phyloP scores from a whole-genome alignment of 1,140 invertebrate species.

The Phymorhynchus buccinoides region DNA sequence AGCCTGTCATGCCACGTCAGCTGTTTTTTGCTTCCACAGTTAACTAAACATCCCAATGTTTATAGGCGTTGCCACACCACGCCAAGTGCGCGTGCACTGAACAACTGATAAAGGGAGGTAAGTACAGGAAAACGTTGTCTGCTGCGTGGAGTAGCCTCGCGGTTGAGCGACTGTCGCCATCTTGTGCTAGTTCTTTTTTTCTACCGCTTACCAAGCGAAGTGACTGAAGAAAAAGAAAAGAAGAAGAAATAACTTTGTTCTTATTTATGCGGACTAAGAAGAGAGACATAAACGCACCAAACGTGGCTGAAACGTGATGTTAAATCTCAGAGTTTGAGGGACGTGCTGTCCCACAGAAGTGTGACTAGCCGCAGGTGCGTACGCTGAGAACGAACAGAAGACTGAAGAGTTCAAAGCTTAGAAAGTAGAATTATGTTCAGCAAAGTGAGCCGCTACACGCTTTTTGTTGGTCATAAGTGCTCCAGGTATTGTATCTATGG shows the following conservation, averaged over 20 bases:
- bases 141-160: slow-evolving; percentile 39
- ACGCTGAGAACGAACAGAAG: neutral
- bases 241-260: too few species aligned
- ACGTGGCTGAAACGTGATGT: slow-evolving; percentile 23
- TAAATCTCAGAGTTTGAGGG: slow-evolving; percentile 8
- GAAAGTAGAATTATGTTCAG: too few species aligned
- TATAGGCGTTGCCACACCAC: neutral
- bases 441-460: too few species aligned
- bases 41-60: neutral
- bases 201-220: slow-evolving; percentile 25
- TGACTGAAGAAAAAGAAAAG: slow-evolving; percentile 15
- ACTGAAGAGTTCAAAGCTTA: too few species aligned
- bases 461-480: too few species aligned
- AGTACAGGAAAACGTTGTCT: neutral
- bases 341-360: neutral
- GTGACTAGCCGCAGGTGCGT: slow-evolving; percentile 37
- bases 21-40: neutral
- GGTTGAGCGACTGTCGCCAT: slow-evolving; percentile 60
- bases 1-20: neutral
- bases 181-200: slow-evolving; percentile 49
- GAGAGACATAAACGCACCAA: slow-evolving; percentile 23
- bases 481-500: too few species aligned
- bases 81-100: neutral
- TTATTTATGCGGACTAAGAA: slow-evolving; percentile 30
- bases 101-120: neutral